A percentile compares a stretch with the other conserved stretches of the same genome.
phyloP scores from a whole-genome alignment of 2,113 vertebrate species.

The Hippocampus abdominalis region DNA sequence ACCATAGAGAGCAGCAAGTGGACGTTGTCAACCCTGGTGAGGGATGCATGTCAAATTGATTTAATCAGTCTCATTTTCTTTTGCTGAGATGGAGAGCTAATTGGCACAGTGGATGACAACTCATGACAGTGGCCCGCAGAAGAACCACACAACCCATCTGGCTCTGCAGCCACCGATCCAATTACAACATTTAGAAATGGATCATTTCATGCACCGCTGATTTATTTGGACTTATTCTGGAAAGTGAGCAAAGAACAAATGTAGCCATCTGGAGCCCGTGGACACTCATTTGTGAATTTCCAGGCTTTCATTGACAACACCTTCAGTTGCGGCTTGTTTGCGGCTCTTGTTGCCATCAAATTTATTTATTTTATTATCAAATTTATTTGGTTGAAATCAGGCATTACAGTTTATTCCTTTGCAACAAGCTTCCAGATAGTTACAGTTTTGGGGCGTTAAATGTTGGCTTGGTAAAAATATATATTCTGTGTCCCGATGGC shows the following conservation, averaged over 20 bases:
- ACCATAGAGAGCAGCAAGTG: neutral
- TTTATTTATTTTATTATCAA: neutral
- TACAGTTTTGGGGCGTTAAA: neutral
- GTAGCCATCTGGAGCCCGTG: neutral
- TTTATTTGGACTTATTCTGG: neutral
- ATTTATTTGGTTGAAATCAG: neutral
- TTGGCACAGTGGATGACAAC: constrained; percentile 21
- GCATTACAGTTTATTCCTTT: neutral
- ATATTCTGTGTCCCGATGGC: neutral
- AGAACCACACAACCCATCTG: neutral
- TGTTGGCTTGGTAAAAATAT: neutral
- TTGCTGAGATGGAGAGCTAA: constrained; percentile 26
- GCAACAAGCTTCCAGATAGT: neutral
- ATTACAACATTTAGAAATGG: neutral
- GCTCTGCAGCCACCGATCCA: neutral
- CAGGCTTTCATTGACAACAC: too few species aligned
- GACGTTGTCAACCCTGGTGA: neutral
- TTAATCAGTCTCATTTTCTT: constrained; percentile 43
- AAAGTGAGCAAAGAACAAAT: neutral
- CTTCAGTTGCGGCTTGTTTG: neutral
- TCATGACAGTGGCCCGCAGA: neutral
- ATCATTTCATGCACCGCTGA: neutral
- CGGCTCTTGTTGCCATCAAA: neutral
- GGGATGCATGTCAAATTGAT: neutral
- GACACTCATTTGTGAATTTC: too few species aligned